Base-by-base conservation (phyloP, 2,113 vertebrate species). In the Vireo altiloquus region DNA sequence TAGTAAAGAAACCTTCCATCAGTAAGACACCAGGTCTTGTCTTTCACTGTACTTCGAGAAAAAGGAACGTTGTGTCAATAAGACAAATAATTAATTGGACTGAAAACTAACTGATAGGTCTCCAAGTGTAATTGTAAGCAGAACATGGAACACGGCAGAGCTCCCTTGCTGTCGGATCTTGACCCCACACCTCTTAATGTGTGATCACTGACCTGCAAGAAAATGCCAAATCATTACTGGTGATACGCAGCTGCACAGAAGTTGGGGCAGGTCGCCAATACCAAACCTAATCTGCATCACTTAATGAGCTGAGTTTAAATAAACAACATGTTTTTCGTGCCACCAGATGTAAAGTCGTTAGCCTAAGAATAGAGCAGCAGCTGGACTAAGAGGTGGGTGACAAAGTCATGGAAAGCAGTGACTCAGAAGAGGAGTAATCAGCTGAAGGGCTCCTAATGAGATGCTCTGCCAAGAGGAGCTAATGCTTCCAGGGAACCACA, bases 361-460 rank as follows among this genome's bases (percentile, higher is more conserved):
- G 65, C n/a, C 69, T 75, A 78, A 89, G 91, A 94, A 83, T 63
- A 72, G 84, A 92, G 82, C 20, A 4, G 91, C 91, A 87, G 91
- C 81, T 91, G 91, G 87, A 79, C 87, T 63, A 23, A 4, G 4
- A 42, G 61, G 35, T 4, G 37, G 87, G 84, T 78, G 92, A 87
- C 56, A 89, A 83, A 90, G 80, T 71, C 72, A 39, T 18, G 30
- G 80, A 59, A 91, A 66, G 68, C 49, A 71, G 72, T 40, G 87
- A 89, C 71, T 95, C 78, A 69, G 87, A 79, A 82, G 63, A 95
- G 71, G 59, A 87, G 87, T 94, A 91, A 95, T 89, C 94, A 92
- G 70, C 85, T 65, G 70, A 90, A 77, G 40, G 86, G 76, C 47
- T 77, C 37, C 66, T 88, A 95, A 94, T 94, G 88, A 95, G 88